Base-by-base conservation (phyloP, 2,113 vertebrate species). In the Upupa epops region DNA sequence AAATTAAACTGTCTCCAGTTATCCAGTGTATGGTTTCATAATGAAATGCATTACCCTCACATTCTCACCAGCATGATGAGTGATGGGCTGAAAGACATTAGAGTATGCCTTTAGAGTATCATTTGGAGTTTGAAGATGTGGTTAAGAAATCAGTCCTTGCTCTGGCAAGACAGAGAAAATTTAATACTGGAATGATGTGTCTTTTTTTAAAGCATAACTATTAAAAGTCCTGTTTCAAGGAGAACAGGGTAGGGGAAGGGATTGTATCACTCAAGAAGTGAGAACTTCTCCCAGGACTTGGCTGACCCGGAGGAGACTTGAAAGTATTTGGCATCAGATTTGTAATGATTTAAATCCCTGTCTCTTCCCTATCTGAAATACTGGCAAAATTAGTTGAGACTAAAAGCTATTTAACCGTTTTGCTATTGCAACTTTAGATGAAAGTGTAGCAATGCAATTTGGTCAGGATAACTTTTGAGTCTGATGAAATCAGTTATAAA, bases 321-420 rank as follows among this genome's bases (percentile, higher is more conserved):
- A 60, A 92, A 86, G 37, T 60, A 74, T 91, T 87, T 86, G 82
- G 20, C 89, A 83, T 91, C 42, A 58, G 25, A 21, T 32, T 79
- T 73, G 29, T 65, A 55, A 24, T 59, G 51, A 45, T 85, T 51
- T 73, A 76, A 79, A 77, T 82, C 20, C n/a, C 29, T 92, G 2
- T 71, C 29, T 78, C 88, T 83, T 83, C 31, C 7, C 8, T 8
- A 31, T 83, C 42, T 86, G 32, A 40, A 78, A 1, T 68, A 75
- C 9, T 75, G 36, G 59, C 63, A 69, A 88, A 83, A 56, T 77
- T 25, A 12, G 6, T 72, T 64, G 54, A 86, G 58, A 54, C 9
- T 45, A 52, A 63, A 74, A 54, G 14, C 59, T 12, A 28, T 73
- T 46, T 34, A 34, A 77, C 9, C 55, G 24, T n/a, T 80, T 88